Conservation (phyloP, 2,113 vertebrate genomes). For the Terrapene triunguis region DNA sequence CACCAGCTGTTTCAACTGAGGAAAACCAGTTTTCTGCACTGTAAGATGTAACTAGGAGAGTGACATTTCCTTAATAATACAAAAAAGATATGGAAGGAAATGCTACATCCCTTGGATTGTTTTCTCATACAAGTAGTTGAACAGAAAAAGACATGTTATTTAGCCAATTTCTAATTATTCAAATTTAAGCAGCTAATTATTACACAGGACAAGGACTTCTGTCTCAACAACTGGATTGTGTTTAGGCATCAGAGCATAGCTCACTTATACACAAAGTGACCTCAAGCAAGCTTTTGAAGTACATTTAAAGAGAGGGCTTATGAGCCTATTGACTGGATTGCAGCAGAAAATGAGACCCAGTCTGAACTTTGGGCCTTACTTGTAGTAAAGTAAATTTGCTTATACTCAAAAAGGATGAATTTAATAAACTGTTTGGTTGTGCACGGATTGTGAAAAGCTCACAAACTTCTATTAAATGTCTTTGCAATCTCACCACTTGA, state of each 20-base stretch:
- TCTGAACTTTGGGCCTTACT: neutral
- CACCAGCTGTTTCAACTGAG: neutral
- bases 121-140: neutral
- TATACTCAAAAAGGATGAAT: neutral
- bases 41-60: neutral
- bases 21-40: neutral
- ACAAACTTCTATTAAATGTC: neutral
- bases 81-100: neutral
- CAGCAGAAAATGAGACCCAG: constrained; percentile 27
- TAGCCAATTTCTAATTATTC: neutral
- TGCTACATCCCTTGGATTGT: neutral
- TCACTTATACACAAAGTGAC: neutral
- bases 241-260: neutral
- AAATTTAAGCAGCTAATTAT: neutral
- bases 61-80: neutral
- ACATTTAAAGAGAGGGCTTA: neutral
- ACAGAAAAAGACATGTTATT: neutral
- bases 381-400: neutral
- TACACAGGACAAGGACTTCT: neutral
- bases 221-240: neutral
- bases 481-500: neutral
- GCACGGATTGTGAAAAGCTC: neutral
- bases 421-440: neutral
- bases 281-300: neutral
- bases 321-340: neutral